A percentile compares a stretch with the other conserved stretches of the same genome.
Evolutionary conservation across 2,113 vertebrate genomes (phyloP).

Genomic region (Corapipo altera): DNA sequence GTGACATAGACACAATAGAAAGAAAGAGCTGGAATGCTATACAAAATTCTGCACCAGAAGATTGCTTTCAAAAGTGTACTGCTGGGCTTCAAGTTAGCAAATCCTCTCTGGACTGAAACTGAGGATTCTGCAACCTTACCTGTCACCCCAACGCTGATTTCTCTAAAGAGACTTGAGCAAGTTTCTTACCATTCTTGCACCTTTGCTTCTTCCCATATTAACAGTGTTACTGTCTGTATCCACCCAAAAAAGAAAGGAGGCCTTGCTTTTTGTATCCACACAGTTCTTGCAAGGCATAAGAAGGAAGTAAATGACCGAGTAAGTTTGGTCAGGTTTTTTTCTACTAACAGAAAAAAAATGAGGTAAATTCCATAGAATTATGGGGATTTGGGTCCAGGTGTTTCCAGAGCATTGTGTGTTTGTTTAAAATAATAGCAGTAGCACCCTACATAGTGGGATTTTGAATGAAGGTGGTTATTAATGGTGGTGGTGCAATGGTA

Average conservation of each 20-base stretch:
- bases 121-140: background rate
- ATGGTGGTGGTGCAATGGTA: background rate
- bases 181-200: background rate
- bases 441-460: background rate
- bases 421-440: background rate
- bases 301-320: background rate
- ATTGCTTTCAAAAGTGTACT: background rate
- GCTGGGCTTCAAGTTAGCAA: background rate
- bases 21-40: background rate
- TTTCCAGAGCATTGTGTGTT: background rate
- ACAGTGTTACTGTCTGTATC: background rate
- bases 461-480: background rate
- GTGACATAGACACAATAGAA: background rate
- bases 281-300: background rate
- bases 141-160: background rate
- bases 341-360: background rate
- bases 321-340: background rate
- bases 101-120: background rate
- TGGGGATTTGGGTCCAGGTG: background rate
- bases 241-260: background rate
- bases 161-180: background rate
- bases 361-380: background rate
- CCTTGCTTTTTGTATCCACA: background rate
- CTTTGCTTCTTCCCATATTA: background rate
- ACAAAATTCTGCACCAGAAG: background rate